Percentiles rank a stretch among this genome's conserved stretches.
phyloP scores from a whole-genome alignment of 1,140 invertebrate species.

The Pseudomyrmex dendroicus region DNA sequence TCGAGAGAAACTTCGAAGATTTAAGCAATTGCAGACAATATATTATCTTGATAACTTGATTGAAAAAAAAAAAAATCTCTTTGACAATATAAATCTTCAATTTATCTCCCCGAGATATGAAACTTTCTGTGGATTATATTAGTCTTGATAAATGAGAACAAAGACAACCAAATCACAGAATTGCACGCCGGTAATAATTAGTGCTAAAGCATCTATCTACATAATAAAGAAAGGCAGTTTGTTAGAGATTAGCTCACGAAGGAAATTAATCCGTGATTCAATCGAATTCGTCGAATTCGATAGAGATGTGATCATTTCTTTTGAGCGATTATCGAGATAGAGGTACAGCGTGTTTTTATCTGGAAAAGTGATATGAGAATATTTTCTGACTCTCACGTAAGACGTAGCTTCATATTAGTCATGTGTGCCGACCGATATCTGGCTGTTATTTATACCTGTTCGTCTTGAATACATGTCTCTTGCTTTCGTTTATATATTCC shows the following conservation, averaged over 20 bases:
- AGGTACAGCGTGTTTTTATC: slow-evolving; percentile 64
- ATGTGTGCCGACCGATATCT: background rate
- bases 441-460: too few species aligned
- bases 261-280: slow-evolving; percentile 26
- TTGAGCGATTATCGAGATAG: slow-evolving; percentile 50
- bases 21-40: too few species aligned
- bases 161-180: too few species aligned
- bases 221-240: background rate
- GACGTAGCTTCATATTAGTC: slow-evolving; percentile 1
- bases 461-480: background rate
- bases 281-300: slow-evolving; percentile 61
- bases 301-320: slow-evolving; percentile 51
- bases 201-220: background rate
- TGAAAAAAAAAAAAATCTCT: too few species aligned
- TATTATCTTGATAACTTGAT: too few species aligned
- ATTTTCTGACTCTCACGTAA: slow-evolving; percentile 30
- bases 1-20: too few species aligned
- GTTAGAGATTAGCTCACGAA: background rate
- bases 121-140: background rate
- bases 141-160: background rate
- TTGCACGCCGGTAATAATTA: background rate
- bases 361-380: slow-evolving; percentile 48
- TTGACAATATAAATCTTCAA: too few species aligned
- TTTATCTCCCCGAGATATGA: too few species aligned
- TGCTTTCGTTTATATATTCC: background rate